A percentile compares a stretch with the other conserved stretches of the same genome.
Conservation (phyloP, 2,797 vertebrate genomes). For the Coregonus suidteri region DNA sequence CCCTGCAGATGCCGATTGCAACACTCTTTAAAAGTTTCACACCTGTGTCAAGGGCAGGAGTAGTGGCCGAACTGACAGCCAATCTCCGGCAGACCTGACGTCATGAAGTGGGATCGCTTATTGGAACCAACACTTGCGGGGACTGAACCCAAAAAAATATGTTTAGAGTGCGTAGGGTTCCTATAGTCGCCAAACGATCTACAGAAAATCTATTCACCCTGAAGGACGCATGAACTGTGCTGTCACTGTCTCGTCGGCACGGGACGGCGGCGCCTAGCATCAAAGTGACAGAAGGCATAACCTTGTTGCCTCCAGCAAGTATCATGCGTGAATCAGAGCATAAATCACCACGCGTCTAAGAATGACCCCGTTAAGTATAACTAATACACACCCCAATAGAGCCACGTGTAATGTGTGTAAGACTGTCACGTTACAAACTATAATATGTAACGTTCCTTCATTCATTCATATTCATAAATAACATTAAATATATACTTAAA, state of each 20-base stretch:
- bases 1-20: conserved; percentile 55
- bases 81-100: conserved; percentile 87
- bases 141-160: conserved; percentile 47
- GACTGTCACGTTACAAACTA: too few relatives aligned
- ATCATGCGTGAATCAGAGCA: background rate
- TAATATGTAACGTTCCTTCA: background rate
- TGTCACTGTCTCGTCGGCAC: too few relatives aligned
- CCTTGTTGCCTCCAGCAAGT: too few relatives aligned
- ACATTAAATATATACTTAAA: background rate
- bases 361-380: background rate
- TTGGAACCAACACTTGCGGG: conserved; percentile 58
- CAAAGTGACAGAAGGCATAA: background rate
- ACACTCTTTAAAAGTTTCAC: conserved; percentile 76
- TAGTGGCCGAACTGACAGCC: conserved; percentile 76
- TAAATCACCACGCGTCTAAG: background rate
- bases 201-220: conserved; percentile 4
- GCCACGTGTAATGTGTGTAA: background rate
- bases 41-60: conserved; percentile 61
- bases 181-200: conserved; percentile 33
- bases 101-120: conserved; percentile 77
- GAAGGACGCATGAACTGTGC: background rate
- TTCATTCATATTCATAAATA: background rate
- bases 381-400: background rate
- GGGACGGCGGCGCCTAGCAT: background rate
- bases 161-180: conserved; percentile 35